Evolutionary conservation across 2,113 vertebrate genomes (phyloP), one percentile per base, ranked within the genome.

Genomic region (Leptosomus discolor): DNA sequence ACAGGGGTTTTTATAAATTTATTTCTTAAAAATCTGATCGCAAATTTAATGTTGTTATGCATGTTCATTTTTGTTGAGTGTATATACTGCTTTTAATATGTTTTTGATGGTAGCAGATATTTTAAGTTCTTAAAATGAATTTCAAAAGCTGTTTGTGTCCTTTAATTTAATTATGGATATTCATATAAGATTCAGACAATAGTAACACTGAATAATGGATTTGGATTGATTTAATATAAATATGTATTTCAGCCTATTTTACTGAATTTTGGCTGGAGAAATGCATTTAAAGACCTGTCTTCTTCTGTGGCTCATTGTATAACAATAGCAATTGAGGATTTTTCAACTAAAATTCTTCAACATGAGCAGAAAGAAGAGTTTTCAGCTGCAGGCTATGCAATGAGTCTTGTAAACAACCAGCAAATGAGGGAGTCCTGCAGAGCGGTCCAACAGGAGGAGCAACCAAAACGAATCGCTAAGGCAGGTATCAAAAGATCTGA

Each of bases 211-310:
- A 78, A 4, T 92, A 57, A 65, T 90, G 46, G 86, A 34, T 92
- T 88, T 80, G 23, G 36, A 65, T 63, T 88, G 48, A 92, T 82
- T 78, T 89, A 63, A 88, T 91, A 88, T 96, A 79, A 64, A 87
- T 97, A 58, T 98, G 41, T 96, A 41, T 98, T 98, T 95, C 96
- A 99, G 99, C 92, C 95, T 73, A 81, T 97, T 91, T 97, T 96
- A 76, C 95, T 99, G 93, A 97, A 98, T 85, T 99, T 99, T 98
- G 98, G 97, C 53, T 99, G 99, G 99, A 99, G 99, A 98, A 98
- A 97, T 94, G 98, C 98, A 5, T 99, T 99, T 97, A 97, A 96
- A 96, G 97, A 98, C 41, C 96, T 99, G 41, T 98, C 98, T 41
- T 98, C 98, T 95, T 98, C 99, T 61, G 97, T 99, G 97, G 98